These are phyloP conservation scores for Gouania willdenowi DNA, from an alignment of 2,797 vertebrate species.

Conservation along the genomic window DNA sequence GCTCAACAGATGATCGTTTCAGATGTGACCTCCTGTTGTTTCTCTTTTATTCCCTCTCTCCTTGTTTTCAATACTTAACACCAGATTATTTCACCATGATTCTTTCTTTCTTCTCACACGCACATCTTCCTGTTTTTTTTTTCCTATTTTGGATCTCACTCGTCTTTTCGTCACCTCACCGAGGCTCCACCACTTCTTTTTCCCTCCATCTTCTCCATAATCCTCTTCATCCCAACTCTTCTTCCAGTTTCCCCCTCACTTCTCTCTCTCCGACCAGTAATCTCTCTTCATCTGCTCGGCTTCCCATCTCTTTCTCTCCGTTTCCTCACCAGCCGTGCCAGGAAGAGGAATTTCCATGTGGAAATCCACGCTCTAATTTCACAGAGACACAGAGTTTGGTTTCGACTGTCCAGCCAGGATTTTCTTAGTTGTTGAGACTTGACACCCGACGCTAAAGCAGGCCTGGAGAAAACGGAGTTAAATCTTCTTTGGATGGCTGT, in stretches of 20 bases:
- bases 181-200: neutral
- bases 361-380: slow-evolving; percentile 29
- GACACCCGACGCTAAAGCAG: slow-evolving; percentile 41
- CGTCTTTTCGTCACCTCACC: too few species aligned
- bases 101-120: too few species aligned
- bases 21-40: too few species aligned
- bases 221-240: neutral
- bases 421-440: slow-evolving; percentile 33
- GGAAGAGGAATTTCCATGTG: slow-evolving; percentile 36
- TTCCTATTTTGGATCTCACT: too few species aligned
- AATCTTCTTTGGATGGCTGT: slow-evolving; percentile 24
- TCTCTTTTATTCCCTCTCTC: too few species aligned
- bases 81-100: too few species aligned
- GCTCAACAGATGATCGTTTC: too few species aligned
- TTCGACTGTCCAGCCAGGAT: slow-evolving; percentile 46
- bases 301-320: slow-evolving; percentile 3
- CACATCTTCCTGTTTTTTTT: too few species aligned
- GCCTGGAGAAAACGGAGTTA: slow-evolving; percentile 36
- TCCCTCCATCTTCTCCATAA: neutral
- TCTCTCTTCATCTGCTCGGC: slow-evolving; percentile 29
- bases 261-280: slow-evolving; percentile 21
- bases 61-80: too few species aligned
- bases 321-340: slow-evolving; percentile 20
- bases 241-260: slow-evolving; percentile 9
- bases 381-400: slow-evolving; percentile 10